Base-by-base conservation (phyloP, 2,113 vertebrate species). In the Odocoileus hemionus region DNA sequence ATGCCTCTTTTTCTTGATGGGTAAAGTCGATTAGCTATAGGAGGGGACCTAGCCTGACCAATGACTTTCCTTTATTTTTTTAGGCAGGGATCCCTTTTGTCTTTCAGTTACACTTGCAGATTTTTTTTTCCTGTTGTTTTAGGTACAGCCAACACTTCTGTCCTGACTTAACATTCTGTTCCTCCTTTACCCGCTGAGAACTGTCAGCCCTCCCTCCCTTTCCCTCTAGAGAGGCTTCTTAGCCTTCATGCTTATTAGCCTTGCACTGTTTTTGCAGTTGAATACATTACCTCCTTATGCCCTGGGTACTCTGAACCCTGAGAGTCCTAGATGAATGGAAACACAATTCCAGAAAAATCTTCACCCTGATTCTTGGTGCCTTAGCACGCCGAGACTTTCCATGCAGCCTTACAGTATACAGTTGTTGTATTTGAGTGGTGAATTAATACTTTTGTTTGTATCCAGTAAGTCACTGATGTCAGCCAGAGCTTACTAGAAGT, bases 71-170 rank as follows among this genome's bases (percentile, higher is more conserved):
- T 1, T 85, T 97, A 60, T 93, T 97, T 84, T 96, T 95, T 74
- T 70, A 86, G 96, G 95, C 94, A 89, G 28, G 52, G 50, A 82
- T 60, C 30, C 54, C 33, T 89, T 39, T 50, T 78, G 64, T 78
- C 45, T 94, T 93, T 30, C 17, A 76, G 19, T 97, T 97, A 95
- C 52, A 89, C 89, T 96, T 97, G 89, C 85, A 97, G 95, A 94
- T 92, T 94, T 80, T 95, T 95, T 89, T 79, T 96, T 39, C 55
- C n/a, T 64, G 84, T 76, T 74, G 50, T 52, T 93, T 76, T 55
- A 14, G 28, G 19, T 9, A 55, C 15, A 50, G 54, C 79, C 67
- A 96, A 14, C 39, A 21, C 88, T 92, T 92, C 86, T 97, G 74
- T 88, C 39, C 84, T 76, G 78, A 79, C 78, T 86, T 89, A 94